Base-by-base conservation (phyloP, 35 echinoderm and acorn worm genomes). In the Ophiothrix spiculata region DNA sequence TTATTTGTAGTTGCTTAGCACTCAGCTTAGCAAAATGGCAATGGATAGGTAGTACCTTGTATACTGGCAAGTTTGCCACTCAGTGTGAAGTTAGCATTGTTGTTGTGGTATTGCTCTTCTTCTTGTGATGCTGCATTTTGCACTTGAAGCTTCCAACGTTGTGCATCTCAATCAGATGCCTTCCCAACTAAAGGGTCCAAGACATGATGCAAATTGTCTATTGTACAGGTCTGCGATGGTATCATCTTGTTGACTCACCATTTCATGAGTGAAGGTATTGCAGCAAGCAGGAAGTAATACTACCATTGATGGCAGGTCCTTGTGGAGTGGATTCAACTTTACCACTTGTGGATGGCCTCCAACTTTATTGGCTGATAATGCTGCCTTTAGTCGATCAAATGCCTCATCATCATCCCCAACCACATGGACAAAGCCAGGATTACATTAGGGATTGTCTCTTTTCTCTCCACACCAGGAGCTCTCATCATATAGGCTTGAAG, bases 221-320 rank as follows among this genome's bases (percentile, higher is more conserved):
- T 78, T 78, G 76, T 78, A 78, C 25, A 78, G 29, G 8, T 76
- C 33, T 35, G 25, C 29, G 33, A 76, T 76, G 12, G 33, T 28
- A 11, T 78, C 36, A 16, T 78, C 1, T 10, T 78, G 76, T n/a
- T 78, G 33, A 1, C 21, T 28, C 33, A 78, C 76, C 33, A 37
- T 36, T 78, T 33, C 34, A 78, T 78, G 76, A 16, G 76, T 21
- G 38, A 78, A 78, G 2, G 76, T 78, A 78, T 78, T 78, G 38
- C 33, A 78, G 14, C 34, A 37, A 21, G 38, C 76, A 78, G 13
- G 38, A 23, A 78, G 38, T 31, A 39, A 39, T 39, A 78, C 31
- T 16, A 78, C 76, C 33, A 78, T 37, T 37, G 76, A 16, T 15
- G 76, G 76, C 38, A 78, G 31, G 33, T 78, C 11, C 21, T 78